A percentile compares a stretch with the other conserved stretches of the same genome.
phyloP scores from a whole-genome alignment of 2,113 vertebrate genomes.

The Strigops habroptila region DNA sequence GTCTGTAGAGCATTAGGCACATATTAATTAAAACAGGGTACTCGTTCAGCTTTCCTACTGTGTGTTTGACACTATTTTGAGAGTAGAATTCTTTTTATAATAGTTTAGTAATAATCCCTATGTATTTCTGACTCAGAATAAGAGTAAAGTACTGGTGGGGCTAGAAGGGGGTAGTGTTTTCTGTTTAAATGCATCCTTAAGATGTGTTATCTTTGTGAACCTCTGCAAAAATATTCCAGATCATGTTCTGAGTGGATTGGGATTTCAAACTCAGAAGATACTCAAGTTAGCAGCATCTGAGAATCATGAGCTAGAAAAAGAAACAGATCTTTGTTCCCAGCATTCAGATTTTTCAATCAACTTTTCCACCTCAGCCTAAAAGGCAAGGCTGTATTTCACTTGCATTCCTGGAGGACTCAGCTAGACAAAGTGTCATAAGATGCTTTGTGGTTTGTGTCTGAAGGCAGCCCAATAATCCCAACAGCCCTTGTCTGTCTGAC shows the following conservation, averaged over 20 bases:
- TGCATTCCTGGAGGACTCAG: background rate
- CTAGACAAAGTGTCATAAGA: constrained; percentile 32
- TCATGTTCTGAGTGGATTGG: background rate
- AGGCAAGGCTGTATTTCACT: background rate
- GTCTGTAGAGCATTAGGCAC: background rate
- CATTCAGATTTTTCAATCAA: background rate
- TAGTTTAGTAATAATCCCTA: background rate
- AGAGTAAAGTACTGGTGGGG: background rate
- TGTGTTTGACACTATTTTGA: background rate
- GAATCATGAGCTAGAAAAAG: constrained; percentile 44
- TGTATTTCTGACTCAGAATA: background rate
- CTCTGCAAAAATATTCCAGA: background rate
- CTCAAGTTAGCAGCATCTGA: constrained; percentile 16
- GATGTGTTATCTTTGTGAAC: background rate
- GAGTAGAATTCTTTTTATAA: background rate
- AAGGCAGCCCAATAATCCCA: constrained; percentile 11
- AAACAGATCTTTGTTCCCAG: constrained; percentile 34
- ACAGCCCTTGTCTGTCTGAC: background rate
- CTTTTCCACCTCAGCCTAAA: background rate
- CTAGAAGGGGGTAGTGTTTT: background rate
- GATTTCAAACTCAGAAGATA: background rate
- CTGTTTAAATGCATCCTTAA: background rate
- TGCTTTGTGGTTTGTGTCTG: constrained; percentile 43
- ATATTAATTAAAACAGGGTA: background rate
- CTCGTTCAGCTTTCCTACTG: background rate